Conservation (phyloP, 2,888 invertebrate species). For the Synergus laeviventris region DNA sequence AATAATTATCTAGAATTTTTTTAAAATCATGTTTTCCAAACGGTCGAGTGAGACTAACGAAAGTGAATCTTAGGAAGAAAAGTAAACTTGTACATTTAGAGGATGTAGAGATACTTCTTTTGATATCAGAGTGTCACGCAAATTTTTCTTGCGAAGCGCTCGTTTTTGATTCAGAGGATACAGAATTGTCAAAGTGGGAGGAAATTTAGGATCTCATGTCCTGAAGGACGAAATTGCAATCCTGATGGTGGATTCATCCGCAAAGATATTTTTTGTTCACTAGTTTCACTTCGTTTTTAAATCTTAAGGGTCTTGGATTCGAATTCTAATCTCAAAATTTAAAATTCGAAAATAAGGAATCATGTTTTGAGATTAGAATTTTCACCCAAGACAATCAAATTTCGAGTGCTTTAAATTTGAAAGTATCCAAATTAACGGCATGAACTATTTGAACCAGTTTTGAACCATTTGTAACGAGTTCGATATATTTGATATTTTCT, state of each 20-base stretch:
- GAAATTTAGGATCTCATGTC: neutral
- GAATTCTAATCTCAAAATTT: too few species aligned
- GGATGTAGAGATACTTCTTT: neutral
- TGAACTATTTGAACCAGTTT: too few species aligned
- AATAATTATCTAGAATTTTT: neutral
- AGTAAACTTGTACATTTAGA: neutral
- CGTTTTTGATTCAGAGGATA: neutral
- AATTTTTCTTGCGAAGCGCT: conserved; percentile 8
- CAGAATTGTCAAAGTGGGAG: neutral
- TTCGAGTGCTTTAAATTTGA: neutral
- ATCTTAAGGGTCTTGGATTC: too few species aligned
- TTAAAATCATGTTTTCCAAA: conserved; percentile 4
- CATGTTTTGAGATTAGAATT: neutral
- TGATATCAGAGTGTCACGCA: conserved; percentile 20
- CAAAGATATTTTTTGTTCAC: neutral
- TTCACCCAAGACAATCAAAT: neutral
- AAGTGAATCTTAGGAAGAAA: conserved; percentile 21
- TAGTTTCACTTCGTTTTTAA: too few species aligned
- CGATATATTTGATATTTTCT: too few species aligned
- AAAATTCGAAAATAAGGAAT: neutral
- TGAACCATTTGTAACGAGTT: too few species aligned
- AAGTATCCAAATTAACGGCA: neutral
- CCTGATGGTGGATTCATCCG: conserved; percentile 34
- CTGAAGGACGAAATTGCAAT: conserved; percentile 34
- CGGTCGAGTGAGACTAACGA: conserved; percentile 13